Conservation (phyloP, 1,140 invertebrate genomes). For the Scylla paramamosain region DNA sequence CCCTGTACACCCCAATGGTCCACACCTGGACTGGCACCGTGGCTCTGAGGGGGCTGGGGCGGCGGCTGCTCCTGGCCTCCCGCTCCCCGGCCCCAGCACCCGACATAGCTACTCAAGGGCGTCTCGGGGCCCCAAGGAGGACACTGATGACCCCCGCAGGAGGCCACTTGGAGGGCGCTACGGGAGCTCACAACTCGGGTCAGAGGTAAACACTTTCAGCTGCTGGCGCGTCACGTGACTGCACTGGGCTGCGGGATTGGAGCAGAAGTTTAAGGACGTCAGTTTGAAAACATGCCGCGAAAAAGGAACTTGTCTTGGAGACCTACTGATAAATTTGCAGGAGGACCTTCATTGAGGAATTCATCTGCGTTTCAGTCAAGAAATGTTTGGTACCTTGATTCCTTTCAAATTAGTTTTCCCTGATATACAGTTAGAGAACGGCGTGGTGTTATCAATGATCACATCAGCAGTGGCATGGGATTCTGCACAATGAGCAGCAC, state of each 20-base stretch:
- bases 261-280: slow-evolving; percentile 66
- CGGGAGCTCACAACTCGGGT: slow-evolving; percentile 14
- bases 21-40: slow-evolving; percentile 70
- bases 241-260: slow-evolving; percentile 30
- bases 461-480: too few species aligned
- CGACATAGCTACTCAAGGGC: slow-evolving; percentile 39
- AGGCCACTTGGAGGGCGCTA: neutral
- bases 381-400: too few species aligned
- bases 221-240: slow-evolving; percentile 68
- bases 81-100: slow-evolving; percentile 70
- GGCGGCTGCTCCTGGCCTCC: slow-evolving; percentile 72
- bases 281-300: slow-evolving; percentile 46
- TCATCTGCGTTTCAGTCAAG: too few species aligned
- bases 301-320: neutral
- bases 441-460: too few species aligned
- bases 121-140: neutral
- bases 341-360: too few species aligned
- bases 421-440: too few species aligned
- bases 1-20: neutral
- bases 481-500: too few species aligned
- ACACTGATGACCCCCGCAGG: neutral
- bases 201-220: slow-evolving; percentile 59
- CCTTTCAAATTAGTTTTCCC: too few species aligned
- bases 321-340: too few species aligned
- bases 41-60: slow-evolving; percentile 74